Evolutionary conservation across 2,888 invertebrate species (phyloP), one percentile per base, ranked within the genome.

Genomic region (Zeuzera pyrina): DNA sequence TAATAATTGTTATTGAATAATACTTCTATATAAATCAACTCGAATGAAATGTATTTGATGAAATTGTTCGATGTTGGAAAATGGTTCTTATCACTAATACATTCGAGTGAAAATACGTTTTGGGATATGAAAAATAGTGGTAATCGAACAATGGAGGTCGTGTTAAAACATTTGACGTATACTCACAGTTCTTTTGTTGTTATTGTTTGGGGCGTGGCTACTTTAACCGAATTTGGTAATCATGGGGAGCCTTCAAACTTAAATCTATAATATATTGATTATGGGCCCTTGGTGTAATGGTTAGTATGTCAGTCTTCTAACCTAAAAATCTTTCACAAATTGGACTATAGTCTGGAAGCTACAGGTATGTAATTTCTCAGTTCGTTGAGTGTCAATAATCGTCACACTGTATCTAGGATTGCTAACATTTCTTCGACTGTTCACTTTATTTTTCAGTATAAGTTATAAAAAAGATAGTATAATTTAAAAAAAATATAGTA

Each of bases 1-100:
- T 6, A 25, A 25, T 25, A 12, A 33, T 33, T 33, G 33, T 36
- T 33, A 32, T 33, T 36, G 30, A 33, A 33, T 33, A 25, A 4
- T 25, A 25, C 24, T 3, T 12, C 24, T 24, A 12, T 12, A 3
- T 12, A 11, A 12, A 11, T 24, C 7, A 4, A 7, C 12, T 24
- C 12, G 24, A 10, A n/a, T n/a, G n/a, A n/a, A n/a, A n/a, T n/a
- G n/a, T n/a, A n/a, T n/a, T n/a, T n/a, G n/a, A n/a, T n/a, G n/a
- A n/a, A n/a, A n/a, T n/a, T n/a, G n/a, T n/a, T n/a, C n/a, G n/a
- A n/a, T n/a, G n/a, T n/a, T n/a, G n/a, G n/a, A n/a, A n/a, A n/a
- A n/a, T n/a, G n/a, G n/a, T n/a, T n/a, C n/a, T n/a, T n/a, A n/a
- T n/a, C n/a, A n/a, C n/a, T n/a, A n/a, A n/a, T n/a, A n/a, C n/a